phyloP scores from a whole-genome alignment of 2,113 vertebrate genomes.

The Stigmatopora argus region DNA sequence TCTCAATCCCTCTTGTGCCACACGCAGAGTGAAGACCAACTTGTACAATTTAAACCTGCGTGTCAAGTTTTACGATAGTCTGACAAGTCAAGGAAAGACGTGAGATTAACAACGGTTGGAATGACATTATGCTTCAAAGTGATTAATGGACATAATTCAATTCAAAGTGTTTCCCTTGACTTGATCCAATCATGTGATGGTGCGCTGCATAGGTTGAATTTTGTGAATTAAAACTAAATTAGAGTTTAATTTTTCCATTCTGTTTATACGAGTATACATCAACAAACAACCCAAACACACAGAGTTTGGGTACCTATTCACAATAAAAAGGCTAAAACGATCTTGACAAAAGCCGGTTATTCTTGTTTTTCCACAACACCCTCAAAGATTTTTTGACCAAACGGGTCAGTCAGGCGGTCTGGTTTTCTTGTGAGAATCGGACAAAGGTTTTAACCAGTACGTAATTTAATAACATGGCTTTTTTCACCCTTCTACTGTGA shows the following conservation, averaged over 20 bases:
- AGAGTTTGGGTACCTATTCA: neutral
- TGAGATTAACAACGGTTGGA: slow-evolving; percentile 15
- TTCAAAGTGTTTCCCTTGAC: slow-evolving; percentile 20
- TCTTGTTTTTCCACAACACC: slow-evolving; percentile 33
- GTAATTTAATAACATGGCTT: neutral
- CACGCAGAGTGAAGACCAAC: slow-evolving; percentile 20
- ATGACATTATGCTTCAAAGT: slow-evolving; percentile 15
- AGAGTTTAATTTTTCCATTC: neutral
- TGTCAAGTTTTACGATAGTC: slow-evolving; percentile 20
- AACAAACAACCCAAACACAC: neutral
- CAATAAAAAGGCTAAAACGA: slow-evolving; percentile 25
- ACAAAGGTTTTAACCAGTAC: neutral
- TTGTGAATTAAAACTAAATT: neutral
- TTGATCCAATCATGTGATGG: slow-evolving; percentile 25
- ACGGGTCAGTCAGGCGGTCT: slow-evolving; percentile 19
- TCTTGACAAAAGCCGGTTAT: slow-evolving; percentile 40
- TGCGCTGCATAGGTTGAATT: neutral
- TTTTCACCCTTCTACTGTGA: no score
- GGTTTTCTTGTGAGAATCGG: slow-evolving; percentile 23
- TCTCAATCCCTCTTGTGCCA: slow-evolving; percentile 48
- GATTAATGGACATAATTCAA: slow-evolving; percentile 29
- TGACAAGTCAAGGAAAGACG: neutral
- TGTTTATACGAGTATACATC: neutral
- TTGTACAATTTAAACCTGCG: slow-evolving; percentile 2
- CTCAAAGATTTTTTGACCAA: slow-evolving; percentile 14